Conservation (phyloP, 1,140 invertebrate species). For the Arctopsyche grandis region DNA sequence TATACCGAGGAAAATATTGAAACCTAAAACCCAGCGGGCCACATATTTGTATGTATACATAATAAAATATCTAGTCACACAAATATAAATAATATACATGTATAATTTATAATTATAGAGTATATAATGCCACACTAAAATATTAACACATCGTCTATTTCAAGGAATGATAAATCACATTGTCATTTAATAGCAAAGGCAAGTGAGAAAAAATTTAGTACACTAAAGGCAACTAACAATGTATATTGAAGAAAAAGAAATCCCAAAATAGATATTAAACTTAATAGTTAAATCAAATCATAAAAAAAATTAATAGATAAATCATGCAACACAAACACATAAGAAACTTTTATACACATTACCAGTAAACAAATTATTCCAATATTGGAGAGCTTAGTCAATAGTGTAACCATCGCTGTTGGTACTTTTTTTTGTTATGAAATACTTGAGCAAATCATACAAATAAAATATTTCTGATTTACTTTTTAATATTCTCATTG, state of each 20-base stretch:
- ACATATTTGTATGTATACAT: slow-evolving; percentile 24
- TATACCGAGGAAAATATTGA: slow-evolving; percentile 14
- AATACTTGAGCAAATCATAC: no score
- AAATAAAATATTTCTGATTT: no score
- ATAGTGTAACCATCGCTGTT: no score
- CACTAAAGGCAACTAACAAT: slow-evolving; percentile 37
- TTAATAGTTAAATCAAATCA: background rate
- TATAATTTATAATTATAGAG: slow-evolving; percentile 32
- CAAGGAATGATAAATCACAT: slow-evolving; percentile 46
- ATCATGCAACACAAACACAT: background rate
- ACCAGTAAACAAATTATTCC: background rate
- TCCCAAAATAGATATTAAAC: background rate
- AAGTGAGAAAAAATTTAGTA: slow-evolving; percentile 37
- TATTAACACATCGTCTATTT: slow-evolving; percentile 41
- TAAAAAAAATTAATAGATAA: slow-evolving; percentile 7
- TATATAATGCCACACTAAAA: slow-evolving; percentile 40
- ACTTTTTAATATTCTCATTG: no score
- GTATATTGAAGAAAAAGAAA: background rate
- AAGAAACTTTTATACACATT: background rate
- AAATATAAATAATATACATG: slow-evolving; percentile 46
- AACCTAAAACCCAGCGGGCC: slow-evolving; percentile 28
- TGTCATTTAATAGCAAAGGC: slow-evolving; percentile 20
- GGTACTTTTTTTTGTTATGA: no score
- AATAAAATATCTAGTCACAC: slow-evolving; percentile 46
- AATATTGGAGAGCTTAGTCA: no score